Percentiles rank a stretch among this genome's conserved stretches.
phyloP scores from a whole-genome alignment of 2,113 vertebrate species.

The Cryptoleucopteryx plumbea region DNA sequence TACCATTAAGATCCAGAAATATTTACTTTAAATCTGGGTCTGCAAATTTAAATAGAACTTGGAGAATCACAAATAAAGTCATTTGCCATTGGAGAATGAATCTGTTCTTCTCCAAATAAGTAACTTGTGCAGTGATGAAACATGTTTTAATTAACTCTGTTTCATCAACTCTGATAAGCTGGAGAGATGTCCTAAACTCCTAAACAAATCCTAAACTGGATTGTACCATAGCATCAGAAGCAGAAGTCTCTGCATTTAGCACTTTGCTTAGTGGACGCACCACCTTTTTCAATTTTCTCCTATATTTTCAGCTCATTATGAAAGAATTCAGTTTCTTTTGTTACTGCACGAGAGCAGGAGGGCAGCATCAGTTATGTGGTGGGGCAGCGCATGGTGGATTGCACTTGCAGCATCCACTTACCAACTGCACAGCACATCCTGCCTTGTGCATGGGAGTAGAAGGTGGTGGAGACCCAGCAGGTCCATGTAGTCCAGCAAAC shows the following conservation, averaged over 20 bases:
- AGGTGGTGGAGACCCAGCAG: neutral
- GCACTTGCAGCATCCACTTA: neutral
- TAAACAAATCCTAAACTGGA: neutral
- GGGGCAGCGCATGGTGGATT: no score
- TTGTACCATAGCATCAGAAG: neutral
- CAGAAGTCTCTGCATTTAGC: neutral
- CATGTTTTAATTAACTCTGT: neutral
- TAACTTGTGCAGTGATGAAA: neutral
- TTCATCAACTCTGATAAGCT: neutral
- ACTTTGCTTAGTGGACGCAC: neutral
- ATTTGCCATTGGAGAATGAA: neutral
- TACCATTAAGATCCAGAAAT: neutral
- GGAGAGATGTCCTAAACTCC: no score
- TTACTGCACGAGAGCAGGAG: neutral
- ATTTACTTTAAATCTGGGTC: neutral
- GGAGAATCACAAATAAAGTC: neutral
- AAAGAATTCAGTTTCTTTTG: neutral
- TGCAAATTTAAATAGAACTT: neutral
- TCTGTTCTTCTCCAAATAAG: neutral
- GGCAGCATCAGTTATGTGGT: neutral
- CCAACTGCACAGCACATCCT: neutral
- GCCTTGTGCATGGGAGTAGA: rapidly evolving
- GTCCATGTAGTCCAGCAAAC: neutral
- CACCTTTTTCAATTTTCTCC: neutral
- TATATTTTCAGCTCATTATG: neutral